These are phyloP conservation scores for Psittacula derbiana DNA, from an alignment of 2,797 vertebrate species.

Conservation along the genomic window DNA sequence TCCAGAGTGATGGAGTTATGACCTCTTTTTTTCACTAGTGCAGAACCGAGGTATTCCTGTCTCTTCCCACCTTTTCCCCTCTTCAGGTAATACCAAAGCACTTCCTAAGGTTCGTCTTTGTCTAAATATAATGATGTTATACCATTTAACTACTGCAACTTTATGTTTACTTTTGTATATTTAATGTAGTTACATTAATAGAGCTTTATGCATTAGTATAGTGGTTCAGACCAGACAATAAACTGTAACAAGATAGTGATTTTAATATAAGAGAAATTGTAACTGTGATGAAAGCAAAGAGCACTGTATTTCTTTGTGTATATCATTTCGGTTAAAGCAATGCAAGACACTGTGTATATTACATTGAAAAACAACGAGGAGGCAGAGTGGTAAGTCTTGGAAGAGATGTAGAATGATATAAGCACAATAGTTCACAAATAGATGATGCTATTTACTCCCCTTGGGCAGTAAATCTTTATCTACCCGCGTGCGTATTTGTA, in stretches of 20 bases:
- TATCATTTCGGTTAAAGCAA: neutral
- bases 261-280: neutral
- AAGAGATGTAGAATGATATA: neutral
- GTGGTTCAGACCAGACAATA: neutral
- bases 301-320: neutral
- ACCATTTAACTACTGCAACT: neutral
- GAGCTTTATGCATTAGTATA: neutral
- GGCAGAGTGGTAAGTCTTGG: neutral
- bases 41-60: neutral
- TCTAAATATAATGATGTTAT: neutral
- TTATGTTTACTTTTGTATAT: neutral
- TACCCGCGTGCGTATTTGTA: neutral
- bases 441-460: neutral
- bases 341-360: neutral
- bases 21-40: neutral
- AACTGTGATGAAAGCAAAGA: neutral
- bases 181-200: neutral
- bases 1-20: no score
- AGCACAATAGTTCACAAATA: neutral
- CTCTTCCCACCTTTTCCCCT: neutral
- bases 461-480: neutral
- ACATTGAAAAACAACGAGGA: neutral
- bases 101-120: neutral
- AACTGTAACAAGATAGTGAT: neutral
- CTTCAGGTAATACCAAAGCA: neutral